Base-by-base conservation (phyloP, 2,113 vertebrate species). In the Ardeotis arabs region DNA sequence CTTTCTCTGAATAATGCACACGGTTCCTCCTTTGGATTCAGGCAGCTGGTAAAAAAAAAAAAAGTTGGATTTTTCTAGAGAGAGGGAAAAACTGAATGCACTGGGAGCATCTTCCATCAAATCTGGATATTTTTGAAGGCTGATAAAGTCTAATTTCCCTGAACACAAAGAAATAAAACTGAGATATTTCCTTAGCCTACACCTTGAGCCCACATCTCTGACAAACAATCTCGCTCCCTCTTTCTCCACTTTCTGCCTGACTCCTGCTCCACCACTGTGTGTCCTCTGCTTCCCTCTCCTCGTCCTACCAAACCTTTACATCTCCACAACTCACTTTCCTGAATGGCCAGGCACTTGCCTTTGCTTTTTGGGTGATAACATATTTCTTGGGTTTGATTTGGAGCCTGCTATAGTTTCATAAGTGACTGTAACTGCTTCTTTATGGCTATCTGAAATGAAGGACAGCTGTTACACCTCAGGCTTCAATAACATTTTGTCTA, bases 351-450 rank as follows among this genome's bases (percentile, higher is more conserved):
- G 28, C n/a, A 56, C 66, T 81, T 59, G 31, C 47, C 50, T 87
- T 90, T 89, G 52, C 31, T 49, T 70, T 92, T 60, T 53, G 60
- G 80, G 89, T 62, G 95, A 64, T 82, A 95, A 96, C 60, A 75
- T 12, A 6, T 78, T 74, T 52, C 69, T 81, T 87, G 60, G 47
- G 35, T 82, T 88, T 97, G 95, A 96, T 97, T 95, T 97, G 93
- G 80, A 92, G 89, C 10, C 94, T 95, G 93, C 49, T 92, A 75
- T 12, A 92, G 33, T 92, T 94, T 95, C 91, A 89, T 94, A 92
- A 94, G 60, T 91, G 89, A 56, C 73, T 94, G 39, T 52, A 84
- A 92, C 52, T 87, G 47, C 73, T 95, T 87, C 94, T 91, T 92
- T 78, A 64, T 0, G 0, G 53, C 66, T 81, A 79, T 95, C 73